Conservation (phyloP, 64 coral and sea anemone species). For the Montipora sp. region DNA sequence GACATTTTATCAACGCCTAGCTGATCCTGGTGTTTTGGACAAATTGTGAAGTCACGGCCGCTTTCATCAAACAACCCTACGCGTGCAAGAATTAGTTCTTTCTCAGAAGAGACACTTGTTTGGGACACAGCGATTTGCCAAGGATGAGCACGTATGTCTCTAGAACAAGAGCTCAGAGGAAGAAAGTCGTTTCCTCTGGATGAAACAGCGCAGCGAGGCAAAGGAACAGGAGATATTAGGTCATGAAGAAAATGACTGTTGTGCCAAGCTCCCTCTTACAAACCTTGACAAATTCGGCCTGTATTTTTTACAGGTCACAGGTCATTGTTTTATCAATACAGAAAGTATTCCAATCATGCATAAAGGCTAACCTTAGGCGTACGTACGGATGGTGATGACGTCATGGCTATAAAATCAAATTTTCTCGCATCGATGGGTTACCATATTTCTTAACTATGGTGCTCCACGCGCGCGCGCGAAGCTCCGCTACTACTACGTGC, state of each 20-base stretch:
- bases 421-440: too few relatives aligned
- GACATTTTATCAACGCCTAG: constrained; percentile 5
- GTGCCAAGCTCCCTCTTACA: not conserved
- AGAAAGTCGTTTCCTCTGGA: not conserved
- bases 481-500: too few relatives aligned
- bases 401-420: too few relatives aligned
- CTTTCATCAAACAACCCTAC: constrained; percentile 21
- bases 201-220: not conserved
- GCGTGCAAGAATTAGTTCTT: constrained; percentile 22
- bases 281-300: too few relatives aligned
- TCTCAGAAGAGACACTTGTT: constrained; percentile 7
- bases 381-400: too few relatives aligned
- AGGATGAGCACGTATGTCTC: not conserved
- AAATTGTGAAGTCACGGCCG: constrained; percentile 13
- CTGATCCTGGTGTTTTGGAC: constrained; percentile 4
- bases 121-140: not conserved
- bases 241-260: not conserved
- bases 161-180: not conserved
- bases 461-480: too few relatives aligned
- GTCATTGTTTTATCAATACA: too few relatives aligned
- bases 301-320: too few relatives aligned
- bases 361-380: too few relatives aligned
- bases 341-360: too few relatives aligned
- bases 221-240: not conserved
- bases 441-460: too few relatives aligned